Conservation (phyloP, 2,113 vertebrate species). For the Mixornis gularis region DNA sequence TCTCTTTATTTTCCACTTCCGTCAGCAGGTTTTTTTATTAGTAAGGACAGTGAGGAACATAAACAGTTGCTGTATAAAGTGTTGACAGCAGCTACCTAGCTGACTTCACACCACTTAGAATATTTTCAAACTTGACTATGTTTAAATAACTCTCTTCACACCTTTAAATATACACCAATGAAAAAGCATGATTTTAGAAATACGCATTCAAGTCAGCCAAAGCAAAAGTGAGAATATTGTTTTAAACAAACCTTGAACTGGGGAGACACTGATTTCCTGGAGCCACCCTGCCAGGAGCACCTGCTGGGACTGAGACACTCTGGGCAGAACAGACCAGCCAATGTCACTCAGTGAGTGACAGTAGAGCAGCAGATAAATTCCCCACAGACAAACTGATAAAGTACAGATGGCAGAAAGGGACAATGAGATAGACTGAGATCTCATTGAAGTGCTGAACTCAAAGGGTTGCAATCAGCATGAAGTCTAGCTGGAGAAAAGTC, state of each 20-base stretch:
- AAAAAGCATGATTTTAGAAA: neutral
- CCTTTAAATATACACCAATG: neutral
- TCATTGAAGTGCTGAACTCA: neutral
- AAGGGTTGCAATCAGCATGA: neutral
- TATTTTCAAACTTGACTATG: neutral
- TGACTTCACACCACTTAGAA: neutral
- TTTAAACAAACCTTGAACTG: neutral
- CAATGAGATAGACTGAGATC: neutral
- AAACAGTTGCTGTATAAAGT: neutral
- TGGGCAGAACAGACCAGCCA: neutral
- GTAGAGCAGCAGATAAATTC: neutral
- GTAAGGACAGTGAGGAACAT: neutral
- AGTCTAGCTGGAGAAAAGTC: neutral
- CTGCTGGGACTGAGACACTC: neutral
- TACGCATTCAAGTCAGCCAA: neutral
- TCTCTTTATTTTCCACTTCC: neutral
- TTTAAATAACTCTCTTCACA: neutral
- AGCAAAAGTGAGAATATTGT: neutral
- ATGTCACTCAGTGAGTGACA: neutral
- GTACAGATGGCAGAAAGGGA: neutral
- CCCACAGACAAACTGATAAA: neutral
- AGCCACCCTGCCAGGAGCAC: neutral
- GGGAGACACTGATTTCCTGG: neutral
- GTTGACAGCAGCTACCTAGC: neutral
- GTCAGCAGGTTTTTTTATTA: neutral